These are phyloP conservation scores for Gambusia yucatana DNA, from an alignment of 2,797 vertebrate genomes.

Conservation along the genomic window DNA sequence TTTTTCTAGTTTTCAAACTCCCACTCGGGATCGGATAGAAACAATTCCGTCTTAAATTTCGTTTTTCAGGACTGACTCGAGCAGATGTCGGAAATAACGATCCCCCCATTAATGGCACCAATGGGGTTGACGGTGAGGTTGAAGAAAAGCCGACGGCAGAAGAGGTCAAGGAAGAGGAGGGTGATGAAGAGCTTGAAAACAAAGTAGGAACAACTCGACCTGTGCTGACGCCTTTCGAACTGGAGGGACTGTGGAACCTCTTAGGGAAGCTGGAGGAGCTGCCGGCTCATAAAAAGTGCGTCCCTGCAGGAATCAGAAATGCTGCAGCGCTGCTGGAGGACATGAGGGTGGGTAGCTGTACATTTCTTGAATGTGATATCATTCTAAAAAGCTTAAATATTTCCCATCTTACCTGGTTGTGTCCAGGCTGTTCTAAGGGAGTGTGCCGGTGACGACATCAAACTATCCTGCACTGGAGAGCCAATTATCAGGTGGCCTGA, in stretches of 20 bases:
- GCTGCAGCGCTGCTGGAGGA: slow-evolving; percentile 89
- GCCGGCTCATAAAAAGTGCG: slow-evolving; percentile 93
- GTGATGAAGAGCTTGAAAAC: slow-evolving; percentile 41
- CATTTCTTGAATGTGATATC: neutral
- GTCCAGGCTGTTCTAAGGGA: slow-evolving; percentile 86
- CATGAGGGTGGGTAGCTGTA: slow-evolving; percentile 83
- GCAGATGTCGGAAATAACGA: slow-evolving; percentile 71
- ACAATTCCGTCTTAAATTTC: neutral
- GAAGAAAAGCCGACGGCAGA: slow-evolving; percentile 53
- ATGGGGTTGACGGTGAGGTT: slow-evolving; percentile 42
- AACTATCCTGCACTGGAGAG: slow-evolving; percentile 92
- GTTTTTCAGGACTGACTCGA: slow-evolving; percentile 83
- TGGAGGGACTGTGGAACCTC: slow-evolving; percentile 93
- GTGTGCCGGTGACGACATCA: slow-evolving; percentile 86
- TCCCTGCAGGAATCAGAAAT: slow-evolving; percentile 90
- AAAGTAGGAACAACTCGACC: slow-evolving; percentile 47
- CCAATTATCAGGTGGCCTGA: slow-evolving; percentile 96
- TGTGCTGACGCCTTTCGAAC: slow-evolving; percentile 90
- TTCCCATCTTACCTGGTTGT: slow-evolving; percentile 1
- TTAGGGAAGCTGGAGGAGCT: slow-evolving; percentile 93
- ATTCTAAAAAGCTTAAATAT: neutral
- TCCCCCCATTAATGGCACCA: slow-evolving; percentile 30
- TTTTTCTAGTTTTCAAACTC: neutral
- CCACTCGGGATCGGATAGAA: neutral
- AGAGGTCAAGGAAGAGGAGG: slow-evolving; percentile 34